Conservation (phyloP, 2,797 vertebrate genomes). For the Lepilemur septentrionalis region DNA sequence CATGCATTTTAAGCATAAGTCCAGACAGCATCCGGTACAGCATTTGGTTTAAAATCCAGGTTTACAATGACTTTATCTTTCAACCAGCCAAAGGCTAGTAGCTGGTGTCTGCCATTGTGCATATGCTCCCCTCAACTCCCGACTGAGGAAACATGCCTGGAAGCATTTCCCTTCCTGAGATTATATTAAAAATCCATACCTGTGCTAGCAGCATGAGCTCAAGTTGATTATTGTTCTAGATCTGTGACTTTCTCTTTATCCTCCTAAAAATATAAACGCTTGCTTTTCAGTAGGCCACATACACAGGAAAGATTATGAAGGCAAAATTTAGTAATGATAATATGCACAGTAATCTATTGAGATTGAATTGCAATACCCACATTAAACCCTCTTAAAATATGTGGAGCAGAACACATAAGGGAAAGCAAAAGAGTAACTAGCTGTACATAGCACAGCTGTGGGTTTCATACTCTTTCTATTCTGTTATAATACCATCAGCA, state of each 20-base stretch:
- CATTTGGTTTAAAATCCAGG: neutral
- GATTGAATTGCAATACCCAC: neutral
- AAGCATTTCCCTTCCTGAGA: slow-evolving; percentile 43
- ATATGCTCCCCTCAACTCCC: slow-evolving; percentile 17
- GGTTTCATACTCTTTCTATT: accelerated
- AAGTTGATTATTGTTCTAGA: slow-evolving; percentile 49
- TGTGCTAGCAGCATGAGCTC: slow-evolving; percentile 1
- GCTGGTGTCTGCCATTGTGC: neutral
- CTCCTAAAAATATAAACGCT: slow-evolving; percentile 26
- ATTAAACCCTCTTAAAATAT: slow-evolving; percentile 13
- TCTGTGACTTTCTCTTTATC: slow-evolving; percentile 29
- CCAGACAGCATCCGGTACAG: neutral
- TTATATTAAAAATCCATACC: slow-evolving; percentile 41
- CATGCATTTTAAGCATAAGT: neutral
- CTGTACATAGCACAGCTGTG: accelerated
- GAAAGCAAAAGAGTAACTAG: neutral
- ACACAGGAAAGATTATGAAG: slow-evolving; percentile 25
- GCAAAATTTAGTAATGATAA: slow-evolving; percentile 24
- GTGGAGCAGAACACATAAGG: neutral
- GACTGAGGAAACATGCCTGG: neutral
- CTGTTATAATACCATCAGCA: neutral
- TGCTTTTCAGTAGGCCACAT: neutral
- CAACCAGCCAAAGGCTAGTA: slow-evolving; percentile 26
- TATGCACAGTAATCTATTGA: neutral
- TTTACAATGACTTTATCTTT: neutral